These are phyloP conservation scores for Entomyzon cyanotis DNA, from an alignment of 2,113 vertebrate genomes.

Conservation along the genomic window DNA sequence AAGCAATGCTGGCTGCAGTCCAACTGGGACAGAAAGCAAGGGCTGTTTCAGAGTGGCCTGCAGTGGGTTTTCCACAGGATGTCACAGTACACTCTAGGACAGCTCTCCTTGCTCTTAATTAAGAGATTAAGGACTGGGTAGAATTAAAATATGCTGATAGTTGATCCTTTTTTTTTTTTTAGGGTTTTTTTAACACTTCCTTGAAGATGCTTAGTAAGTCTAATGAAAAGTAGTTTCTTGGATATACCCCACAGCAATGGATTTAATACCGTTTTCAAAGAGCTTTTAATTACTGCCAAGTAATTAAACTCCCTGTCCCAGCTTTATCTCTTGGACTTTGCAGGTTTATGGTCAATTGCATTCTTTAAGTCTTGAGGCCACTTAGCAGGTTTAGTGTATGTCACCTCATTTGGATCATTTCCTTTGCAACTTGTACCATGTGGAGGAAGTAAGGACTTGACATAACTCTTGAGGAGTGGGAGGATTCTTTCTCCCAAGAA, in stretches of 20 bases:
- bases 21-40: constrained; percentile 28
- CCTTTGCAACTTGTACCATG: background rate
- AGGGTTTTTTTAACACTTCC: background rate
- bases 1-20: background rate
- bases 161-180: background rate
- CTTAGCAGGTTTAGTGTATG: background rate
- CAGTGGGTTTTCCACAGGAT: background rate
- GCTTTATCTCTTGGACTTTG: constrained; percentile 21
- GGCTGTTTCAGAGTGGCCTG: background rate
- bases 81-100: background rate
- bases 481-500: background rate
- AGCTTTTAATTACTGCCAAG: background rate
- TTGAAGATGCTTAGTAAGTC: background rate
- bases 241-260: background rate
- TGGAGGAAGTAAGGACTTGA: background rate
- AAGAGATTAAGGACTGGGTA: background rate
- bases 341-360: background rate
- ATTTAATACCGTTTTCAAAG: background rate
- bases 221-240: background rate
- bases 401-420: background rate
- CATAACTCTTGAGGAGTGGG: background rate
- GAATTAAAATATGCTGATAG: background rate
- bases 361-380: background rate
- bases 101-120: background rate
- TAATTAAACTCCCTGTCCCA: background rate